phyloP scores from a whole-genome alignment of 2,113 vertebrate genomes.

The Epinephelus fuscoguttatus region DNA sequence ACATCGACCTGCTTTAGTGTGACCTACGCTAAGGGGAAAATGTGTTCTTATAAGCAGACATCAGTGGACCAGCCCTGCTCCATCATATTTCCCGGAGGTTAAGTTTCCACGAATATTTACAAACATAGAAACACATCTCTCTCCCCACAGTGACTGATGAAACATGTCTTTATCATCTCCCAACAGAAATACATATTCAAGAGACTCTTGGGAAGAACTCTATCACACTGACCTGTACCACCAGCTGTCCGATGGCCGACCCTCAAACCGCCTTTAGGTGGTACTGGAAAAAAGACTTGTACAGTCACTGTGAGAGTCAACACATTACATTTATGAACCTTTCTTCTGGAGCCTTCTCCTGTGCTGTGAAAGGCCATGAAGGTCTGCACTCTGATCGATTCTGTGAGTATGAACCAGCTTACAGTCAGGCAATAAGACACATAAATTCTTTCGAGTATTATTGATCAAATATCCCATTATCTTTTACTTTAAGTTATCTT shows the following conservation, averaged over 20 bases:
- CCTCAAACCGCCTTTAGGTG: slow-evolving; percentile 7
- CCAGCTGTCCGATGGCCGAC: slow-evolving; percentile 29
- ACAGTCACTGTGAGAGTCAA: background rate
- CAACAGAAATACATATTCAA: background rate
- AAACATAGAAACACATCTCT: background rate
- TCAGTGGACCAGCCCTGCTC: slow-evolving; percentile 11
- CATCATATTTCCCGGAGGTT: slow-evolving; percentile 34
- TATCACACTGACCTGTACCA: background rate
- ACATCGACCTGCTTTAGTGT: slow-evolving; percentile 42
- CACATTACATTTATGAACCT: rapidly evolving
- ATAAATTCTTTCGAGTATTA: too few species aligned
- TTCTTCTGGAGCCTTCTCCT: background rate
- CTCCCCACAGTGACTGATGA: background rate
- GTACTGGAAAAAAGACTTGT: background rate
- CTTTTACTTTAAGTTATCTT: too few species aligned
- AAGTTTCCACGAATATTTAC: background rate
- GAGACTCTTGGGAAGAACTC: rapidly evolving
- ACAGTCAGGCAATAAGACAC: background rate
- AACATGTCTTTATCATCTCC: background rate
- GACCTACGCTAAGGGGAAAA: slow-evolving; percentile 34
- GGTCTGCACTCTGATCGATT: background rate
- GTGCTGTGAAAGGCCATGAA: slow-evolving; percentile 20
- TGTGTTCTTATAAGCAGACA: background rate
- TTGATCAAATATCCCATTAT: too few species aligned
- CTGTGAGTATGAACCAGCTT: slow-evolving; percentile 26